These are phyloP conservation scores for Octodon degus DNA, from an alignment of 2,113 vertebrate species.

Conservation along the genomic window DNA sequence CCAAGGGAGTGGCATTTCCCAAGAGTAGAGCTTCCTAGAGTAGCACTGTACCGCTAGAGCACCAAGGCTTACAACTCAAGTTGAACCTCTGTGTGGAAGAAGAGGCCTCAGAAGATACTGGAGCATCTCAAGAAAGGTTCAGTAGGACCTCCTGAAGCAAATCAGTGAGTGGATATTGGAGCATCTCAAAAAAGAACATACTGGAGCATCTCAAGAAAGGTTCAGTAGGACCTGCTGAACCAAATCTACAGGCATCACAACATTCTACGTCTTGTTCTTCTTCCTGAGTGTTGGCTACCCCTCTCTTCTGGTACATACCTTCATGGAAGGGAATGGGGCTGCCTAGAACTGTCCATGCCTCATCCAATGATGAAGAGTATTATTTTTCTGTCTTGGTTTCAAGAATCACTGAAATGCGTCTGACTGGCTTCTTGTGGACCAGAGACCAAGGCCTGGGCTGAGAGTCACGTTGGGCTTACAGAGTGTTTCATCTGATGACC, in stretches of 20 bases:
- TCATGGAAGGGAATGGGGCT: not conserved
- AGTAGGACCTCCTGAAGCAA: not conserved
- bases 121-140: not conserved
- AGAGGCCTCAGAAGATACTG: not conserved
- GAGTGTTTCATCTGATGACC: not conserved
- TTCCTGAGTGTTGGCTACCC: not conserved
- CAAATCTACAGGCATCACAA: not conserved
- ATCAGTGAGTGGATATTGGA: not conserved
- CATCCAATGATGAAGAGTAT: not conserved
- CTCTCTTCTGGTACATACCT: not conserved
- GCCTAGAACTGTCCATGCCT: not conserved
- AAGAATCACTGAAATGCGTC: not conserved
- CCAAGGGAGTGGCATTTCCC: not conserved
- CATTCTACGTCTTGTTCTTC: rapidly evolving
- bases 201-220: not conserved
- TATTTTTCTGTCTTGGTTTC: not conserved
- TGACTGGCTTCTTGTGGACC: not conserved
- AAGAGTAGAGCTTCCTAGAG: not conserved
- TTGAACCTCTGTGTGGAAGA: not conserved
- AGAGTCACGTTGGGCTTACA: not conserved
- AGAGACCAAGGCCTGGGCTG: not conserved
- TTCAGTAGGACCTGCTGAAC: not conserved
- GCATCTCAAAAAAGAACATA: no score
- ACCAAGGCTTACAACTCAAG: not conserved
- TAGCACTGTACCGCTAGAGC: rapidly evolving